Conservation (phyloP, 2,888 invertebrate genomes). For the Eudemis profundana region DNA sequence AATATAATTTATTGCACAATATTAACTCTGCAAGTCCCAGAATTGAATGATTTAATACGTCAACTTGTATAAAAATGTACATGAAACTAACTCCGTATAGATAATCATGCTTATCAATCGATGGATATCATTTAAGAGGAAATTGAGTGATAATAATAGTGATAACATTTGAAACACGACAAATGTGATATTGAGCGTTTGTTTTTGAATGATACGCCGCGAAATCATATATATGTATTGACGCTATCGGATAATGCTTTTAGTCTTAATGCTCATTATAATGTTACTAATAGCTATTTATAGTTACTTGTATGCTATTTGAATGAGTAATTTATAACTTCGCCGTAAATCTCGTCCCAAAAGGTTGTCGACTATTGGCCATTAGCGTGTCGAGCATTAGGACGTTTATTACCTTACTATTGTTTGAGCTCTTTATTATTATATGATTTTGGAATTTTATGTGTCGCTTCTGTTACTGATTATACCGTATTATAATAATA, state of each 20-base stretch:
- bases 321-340: too few relatives aligned
- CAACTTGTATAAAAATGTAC: slow-evolving; percentile 54
- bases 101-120: slow-evolving; percentile 65
- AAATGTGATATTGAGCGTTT: slow-evolving; percentile 37
- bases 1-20: slow-evolving; percentile 24
- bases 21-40: neutral
- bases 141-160: slow-evolving; percentile 60
- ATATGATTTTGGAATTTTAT: too few relatives aligned
- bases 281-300: slow-evolving; percentile 3
- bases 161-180: slow-evolving; percentile 38
- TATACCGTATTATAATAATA: too few relatives aligned
- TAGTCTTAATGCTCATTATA: slow-evolving; percentile 2
- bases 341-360: too few relatives aligned
- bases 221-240: slow-evolving; percentile 5
- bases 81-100: slow-evolving; percentile 60
- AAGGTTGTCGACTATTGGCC: too few relatives aligned
- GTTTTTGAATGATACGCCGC: slow-evolving; percentile 31
- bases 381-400: too few relatives aligned
- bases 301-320: neutral
- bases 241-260: slow-evolving; percentile 22
- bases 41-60: slow-evolving; percentile 49
- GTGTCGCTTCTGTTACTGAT: too few relatives aligned
- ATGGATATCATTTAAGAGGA: slow-evolving; percentile 71
- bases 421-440: too few relatives aligned
- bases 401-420: too few relatives aligned